Evolutionary conservation across 2,113 vertebrate genomes (phyloP), one percentile per base, ranked within the genome.

Genomic region (Tragelaphus imberbis): DNA sequence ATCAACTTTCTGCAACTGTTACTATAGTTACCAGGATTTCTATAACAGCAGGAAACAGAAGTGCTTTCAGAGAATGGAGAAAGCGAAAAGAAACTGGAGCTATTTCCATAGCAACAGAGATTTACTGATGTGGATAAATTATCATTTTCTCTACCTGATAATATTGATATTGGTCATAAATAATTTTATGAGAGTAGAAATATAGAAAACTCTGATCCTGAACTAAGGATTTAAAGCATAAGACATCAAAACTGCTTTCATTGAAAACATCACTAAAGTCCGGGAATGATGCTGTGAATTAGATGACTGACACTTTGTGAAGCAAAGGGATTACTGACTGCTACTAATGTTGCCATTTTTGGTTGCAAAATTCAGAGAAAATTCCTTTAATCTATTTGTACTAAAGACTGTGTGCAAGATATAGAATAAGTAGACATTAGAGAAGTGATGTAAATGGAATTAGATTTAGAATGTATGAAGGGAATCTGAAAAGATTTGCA

Each of bases 41-140:
- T 88, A 53, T 93, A 89, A 55, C 75, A 91, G 75, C 63, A 44
- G 28, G 0, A 65, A 6, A 17, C 63, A 65, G n/a, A 81, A 93
- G 71, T 94, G 84, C 87, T 96, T 97, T 95, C 82, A 92, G 88
- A 86, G 30, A 91, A 77, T 36, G 51, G 88, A 97, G 90, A 97
- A 97, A 96, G 63, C 58, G 61, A 75, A 87, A 68, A 36, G 58
- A 71, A 94, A 91, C 59, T 19, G 47, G 95, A 65, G 82, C 56
- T 58, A 97, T 98, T 97, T 80, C 98, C 97, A 90, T 75, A 85
- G 98, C 94, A 98, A 98, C 82, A 0, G 80, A 94, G 12, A 87
- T 91, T 94, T 94, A 92, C 93, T 85, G 85, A 65, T 94, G 61
- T 84, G 92, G 33, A 40, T 51, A 89, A 88, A 58, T 0, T 92